Evolutionary conservation across 2,113 vertebrate genomes (phyloP), one percentile per base, ranked within the genome.

Genomic region (Chascanopsetta lugubris): DNA sequence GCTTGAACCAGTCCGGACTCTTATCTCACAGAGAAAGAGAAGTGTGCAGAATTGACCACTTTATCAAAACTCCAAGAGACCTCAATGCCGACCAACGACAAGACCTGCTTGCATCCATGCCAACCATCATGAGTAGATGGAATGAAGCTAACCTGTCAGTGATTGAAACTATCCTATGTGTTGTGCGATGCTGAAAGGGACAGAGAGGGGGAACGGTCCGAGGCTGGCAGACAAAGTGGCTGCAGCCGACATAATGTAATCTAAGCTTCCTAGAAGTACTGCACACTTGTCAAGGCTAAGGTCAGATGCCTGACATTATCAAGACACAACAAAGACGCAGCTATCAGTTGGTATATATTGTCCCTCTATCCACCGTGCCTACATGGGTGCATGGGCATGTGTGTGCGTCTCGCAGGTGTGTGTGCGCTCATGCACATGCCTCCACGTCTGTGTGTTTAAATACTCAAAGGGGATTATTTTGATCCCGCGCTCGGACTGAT

Each of bases 311-410:
- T 89, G 83, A 85, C 78, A 81, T 74, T 83, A 88, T 77, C 71
- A 80, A 89, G 85, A 87, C 89, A 84, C 81, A 88, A 88, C 84
- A 90, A 86, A 86, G 83, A 83, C 78, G 49, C 53, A 43, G 68
- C 83, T 82, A 87, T 83, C 84, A 48, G 73, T 51, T 36, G 18
- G 73, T 65, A 48, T 77, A 66, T 73, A 85, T 66, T 82, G 81
- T 63, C 55, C 40, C 43, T 72, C 46, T 26, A 38, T 18, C 47
- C 46, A 24, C 66, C 12, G 15, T 20, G 45, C 32, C 50, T 38
- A 40, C 71, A 58, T 6, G 13, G n/a, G 47, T 47, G 43, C 40
- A 21, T 15, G 45, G 42, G 29, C 10, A 36, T 47, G 64, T 8
- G 25, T 48, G 13, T 57, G 65, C 12, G 17, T 55, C 30, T 46